phyloP scores from a whole-genome alignment of 2,888 invertebrate genomes.

The Actias luna region DNA sequence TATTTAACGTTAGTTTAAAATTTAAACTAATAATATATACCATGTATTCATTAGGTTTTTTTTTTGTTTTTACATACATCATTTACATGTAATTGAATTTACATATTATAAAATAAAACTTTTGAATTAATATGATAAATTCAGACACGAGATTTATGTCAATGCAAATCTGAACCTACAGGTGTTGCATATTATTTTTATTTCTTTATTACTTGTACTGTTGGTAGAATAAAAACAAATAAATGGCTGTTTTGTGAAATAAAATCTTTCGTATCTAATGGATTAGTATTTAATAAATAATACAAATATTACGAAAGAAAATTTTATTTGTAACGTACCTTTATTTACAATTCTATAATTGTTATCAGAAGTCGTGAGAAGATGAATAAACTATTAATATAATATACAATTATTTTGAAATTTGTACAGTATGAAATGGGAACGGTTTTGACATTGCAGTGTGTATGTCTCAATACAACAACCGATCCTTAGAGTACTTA shows the following conservation, averaged over 20 bases:
- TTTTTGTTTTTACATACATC: too few relatives aligned
- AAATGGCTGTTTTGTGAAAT: neutral
- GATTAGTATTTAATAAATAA: neutral
- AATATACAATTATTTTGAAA: neutral
- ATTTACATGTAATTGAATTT: too few relatives aligned
- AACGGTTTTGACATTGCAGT: neutral
- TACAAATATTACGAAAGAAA: neutral
- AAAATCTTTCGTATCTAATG: neutral
- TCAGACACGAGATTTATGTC: too few relatives aligned
- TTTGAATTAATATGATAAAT: too few relatives aligned
- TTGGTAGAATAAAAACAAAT: neutral
- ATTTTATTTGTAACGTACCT: neutral
- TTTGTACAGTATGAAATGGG: slow-evolving; percentile 2
- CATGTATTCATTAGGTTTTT: too few relatives aligned
- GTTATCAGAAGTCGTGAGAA: neutral
- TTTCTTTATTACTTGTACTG: too few relatives aligned
- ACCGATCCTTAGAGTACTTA: neutral
- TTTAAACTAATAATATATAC: too few relatives aligned
- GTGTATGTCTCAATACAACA: neutral
- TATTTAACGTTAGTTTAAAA: too few relatives aligned
- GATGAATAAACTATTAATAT: neutral
- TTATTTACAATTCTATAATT: slow-evolving; percentile 1
- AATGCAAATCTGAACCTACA: too few relatives aligned
- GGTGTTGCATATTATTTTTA: too few relatives aligned
- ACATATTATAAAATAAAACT: too few relatives aligned